Evolutionary conservation across 2,888 invertebrate genomes (phyloP).

Genomic region (Catocala fraxini): DNA sequence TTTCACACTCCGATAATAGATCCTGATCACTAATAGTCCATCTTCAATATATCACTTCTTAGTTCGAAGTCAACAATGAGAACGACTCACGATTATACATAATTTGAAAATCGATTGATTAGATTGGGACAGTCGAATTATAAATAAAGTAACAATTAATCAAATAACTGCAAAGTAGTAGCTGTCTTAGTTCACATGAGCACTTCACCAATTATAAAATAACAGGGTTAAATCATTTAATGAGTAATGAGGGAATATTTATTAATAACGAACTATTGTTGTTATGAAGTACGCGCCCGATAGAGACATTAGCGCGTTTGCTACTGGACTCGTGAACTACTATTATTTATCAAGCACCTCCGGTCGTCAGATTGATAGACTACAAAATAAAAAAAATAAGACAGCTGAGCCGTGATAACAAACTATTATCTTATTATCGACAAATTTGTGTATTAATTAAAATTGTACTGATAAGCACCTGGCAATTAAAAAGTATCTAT

Average conservation of each 20-base stretch:
- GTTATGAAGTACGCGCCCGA: conserved; percentile 29
- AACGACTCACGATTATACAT: too few species aligned
- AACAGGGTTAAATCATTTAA: conserved; percentile 4
- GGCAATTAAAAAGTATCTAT: background rate
- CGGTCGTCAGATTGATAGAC: background rate
- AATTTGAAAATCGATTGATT: conserved; percentile 20
- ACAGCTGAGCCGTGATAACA: conserved; percentile 26
- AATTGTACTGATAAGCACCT: background rate
- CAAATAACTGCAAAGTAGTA: conserved; percentile 6
- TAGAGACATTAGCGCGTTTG: conserved; percentile 22
- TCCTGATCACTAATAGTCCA: conserved; percentile 30
- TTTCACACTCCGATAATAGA: conserved; percentile 55
- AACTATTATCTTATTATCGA: background rate
- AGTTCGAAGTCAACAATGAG: background rate
- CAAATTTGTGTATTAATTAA: background rate
- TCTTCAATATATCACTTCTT: conserved; percentile 12
- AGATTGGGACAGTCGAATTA: conserved; percentile 11
- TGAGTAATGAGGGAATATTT: conserved; percentile 11
- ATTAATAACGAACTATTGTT: conserved; percentile 11
- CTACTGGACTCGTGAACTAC: conserved; percentile 30
- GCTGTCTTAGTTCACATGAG: conserved; percentile 8
- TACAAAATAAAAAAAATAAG: conserved; percentile 17
- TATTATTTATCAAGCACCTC: conserved; percentile 30
- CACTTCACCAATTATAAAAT: conserved; percentile 25
- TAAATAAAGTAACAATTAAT: conserved; percentile 13